Evolutionary conservation across 2,888 invertebrate genomes (phyloP), one percentile per base, ranked within the genome.

Genomic region (Heteromyza rotundicornis): DNA sequence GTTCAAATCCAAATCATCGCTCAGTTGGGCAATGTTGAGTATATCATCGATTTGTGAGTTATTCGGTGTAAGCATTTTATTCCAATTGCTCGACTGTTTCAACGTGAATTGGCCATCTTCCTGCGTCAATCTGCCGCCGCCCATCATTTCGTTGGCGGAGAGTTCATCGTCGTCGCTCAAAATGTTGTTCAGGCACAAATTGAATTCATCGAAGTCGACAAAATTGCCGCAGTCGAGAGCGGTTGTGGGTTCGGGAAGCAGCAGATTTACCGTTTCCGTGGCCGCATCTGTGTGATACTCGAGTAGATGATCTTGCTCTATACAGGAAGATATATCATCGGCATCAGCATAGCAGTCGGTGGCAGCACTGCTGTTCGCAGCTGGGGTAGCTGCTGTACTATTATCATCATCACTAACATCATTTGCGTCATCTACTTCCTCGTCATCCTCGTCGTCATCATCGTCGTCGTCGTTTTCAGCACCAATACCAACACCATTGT

Each of bases 151-250:
- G 17, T 20, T 14, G 3, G 19, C 47, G 10, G 17, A 17, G 10
- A 17, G 3, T 40, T 75, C 74, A 27, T 74, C 75, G 44, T 76
- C 74, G 35, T 78, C 80, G 59, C 68, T 79, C 17, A 79, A 71
- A 51, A 79, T 75, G 59, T 76, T 79, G 52, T 73, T 79, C 58
- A 79, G 68, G 60, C 79, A 79, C 67, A 79, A 70, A 60, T 79
- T 80, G 35, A 79, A 79, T 67, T 80, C 80, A 68, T 78, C 80
- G 56, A 78, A 78, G 65, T 80, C 79, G 10, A 78, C 77, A 67
- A 77, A 80, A 59, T 70, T 77, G 10, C 70, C 74, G 23, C 77
- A 77, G 54, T 78, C 76, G 35, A 74, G 59, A 14, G 76, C 67
- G 23, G 68, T 69, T 58, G 71, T 71, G 50, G 66, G 68, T 49